These are phyloP conservation scores for Dichetophora obliterata DNA, from an alignment of 2,888 invertebrate species.

Conservation along the genomic window DNA sequence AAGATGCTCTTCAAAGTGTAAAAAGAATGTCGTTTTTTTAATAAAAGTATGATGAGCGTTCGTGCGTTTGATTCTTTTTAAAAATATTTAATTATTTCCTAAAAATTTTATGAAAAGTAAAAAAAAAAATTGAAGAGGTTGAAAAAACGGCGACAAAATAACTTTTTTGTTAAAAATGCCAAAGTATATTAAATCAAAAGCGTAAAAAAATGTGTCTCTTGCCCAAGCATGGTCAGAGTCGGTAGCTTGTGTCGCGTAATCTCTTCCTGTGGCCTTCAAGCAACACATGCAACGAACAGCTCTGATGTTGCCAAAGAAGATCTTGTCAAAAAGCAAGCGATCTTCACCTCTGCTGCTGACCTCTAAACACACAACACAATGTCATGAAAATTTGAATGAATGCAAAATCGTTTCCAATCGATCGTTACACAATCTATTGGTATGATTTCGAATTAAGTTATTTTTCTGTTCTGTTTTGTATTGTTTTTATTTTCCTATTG, in stretches of 20 bases:
- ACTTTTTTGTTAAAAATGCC: too few species aligned
- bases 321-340: slow-evolving; percentile 25
- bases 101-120: not conserved
- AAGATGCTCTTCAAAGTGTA: slow-evolving; percentile 1
- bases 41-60: not conserved
- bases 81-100: not conserved
- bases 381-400: slow-evolving; percentile 60
- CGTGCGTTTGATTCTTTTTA: not conserved
- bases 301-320: not conserved
- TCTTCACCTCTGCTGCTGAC: slow-evolving; percentile 32
- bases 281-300: slow-evolving; percentile 7
- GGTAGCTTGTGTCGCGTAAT: slow-evolving; percentile 4
- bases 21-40: not conserved
- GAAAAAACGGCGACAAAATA: too few species aligned
- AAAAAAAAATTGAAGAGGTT: too few species aligned
- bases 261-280: not conserved
- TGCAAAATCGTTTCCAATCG: slow-evolving; percentile 55
- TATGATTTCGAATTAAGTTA: slow-evolving; percentile 69
- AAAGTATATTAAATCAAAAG: slow-evolving; percentile 32
- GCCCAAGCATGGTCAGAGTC: slow-evolving; percentile 25
- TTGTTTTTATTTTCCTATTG: slow-evolving; percentile 16
- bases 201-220: slow-evolving; percentile 32
- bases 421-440: slow-evolving; percentile 59
- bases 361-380: slow-evolving; percentile 42
- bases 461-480: slow-evolving; percentile 39